These are phyloP conservation scores for Hylyphantes graminicola DNA, from an alignment of 1,140 invertebrate species.

Conservation along the genomic window DNA sequence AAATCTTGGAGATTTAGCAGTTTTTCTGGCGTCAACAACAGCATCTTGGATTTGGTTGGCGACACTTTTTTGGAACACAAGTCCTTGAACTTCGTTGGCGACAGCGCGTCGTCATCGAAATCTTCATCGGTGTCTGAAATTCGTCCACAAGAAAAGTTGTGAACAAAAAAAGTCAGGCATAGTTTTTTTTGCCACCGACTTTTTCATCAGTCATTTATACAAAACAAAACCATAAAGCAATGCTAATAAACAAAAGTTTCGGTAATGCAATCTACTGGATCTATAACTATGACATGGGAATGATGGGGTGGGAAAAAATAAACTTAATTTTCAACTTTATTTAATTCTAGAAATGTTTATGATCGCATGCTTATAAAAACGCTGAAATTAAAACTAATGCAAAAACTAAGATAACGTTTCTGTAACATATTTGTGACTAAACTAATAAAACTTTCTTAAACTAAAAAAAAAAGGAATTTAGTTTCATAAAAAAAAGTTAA, in stretches of 20 bases:
- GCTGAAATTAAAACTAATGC: slow-evolving; percentile 40
- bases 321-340: neutral
- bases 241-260: slow-evolving; percentile 18
- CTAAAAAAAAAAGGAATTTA: too few species aligned
- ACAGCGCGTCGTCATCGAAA: slow-evolving; percentile 37
- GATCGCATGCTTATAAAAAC: slow-evolving; percentile 18
- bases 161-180: slow-evolving; percentile 14
- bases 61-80: slow-evolving; percentile 51
- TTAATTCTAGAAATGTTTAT: slow-evolving; percentile 8
- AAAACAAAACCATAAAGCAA: slow-evolving; percentile 39
- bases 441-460: too few species aligned
- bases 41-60: slow-evolving; percentile 23
- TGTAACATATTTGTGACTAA: too few species aligned
- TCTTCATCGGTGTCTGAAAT: slow-evolving; percentile 48
- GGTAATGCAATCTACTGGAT: slow-evolving; percentile 9
- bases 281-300: slow-evolving; percentile 4
- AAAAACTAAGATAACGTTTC: neutral
- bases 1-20: slow-evolving; percentile 42
- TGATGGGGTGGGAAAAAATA: slow-evolving; percentile 13
- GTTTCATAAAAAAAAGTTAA: too few species aligned
- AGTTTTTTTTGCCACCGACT: slow-evolving; percentile 36
- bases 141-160: slow-evolving; percentile 45
- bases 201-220: slow-evolving; percentile 25
- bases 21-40: slow-evolving; percentile 33
- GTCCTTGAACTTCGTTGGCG: slow-evolving; percentile 51